A percentile compares a stretch with the other conserved stretches of the same genome.
These are phyloP conservation scores for Acanthurus tractus DNA, from an alignment of 2,797 vertebrate genomes.

Conservation along the genomic window DNA sequence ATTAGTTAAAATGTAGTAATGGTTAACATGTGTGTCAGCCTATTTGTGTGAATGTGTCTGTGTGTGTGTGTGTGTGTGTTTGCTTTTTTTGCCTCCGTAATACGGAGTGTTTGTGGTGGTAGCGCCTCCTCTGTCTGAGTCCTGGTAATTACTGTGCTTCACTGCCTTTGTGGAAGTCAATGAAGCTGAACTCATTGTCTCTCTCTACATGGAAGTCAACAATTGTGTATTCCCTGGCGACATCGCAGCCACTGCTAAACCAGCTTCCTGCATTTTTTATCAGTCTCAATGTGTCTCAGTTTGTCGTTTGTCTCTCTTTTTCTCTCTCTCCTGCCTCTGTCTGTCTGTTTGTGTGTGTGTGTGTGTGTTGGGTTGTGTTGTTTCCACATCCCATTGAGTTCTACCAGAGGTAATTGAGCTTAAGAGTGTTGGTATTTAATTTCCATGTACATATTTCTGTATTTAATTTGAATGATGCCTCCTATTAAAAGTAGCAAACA, in stretches of 20 bases:
- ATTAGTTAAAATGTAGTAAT: constrained; percentile 38
- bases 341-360: not conserved
- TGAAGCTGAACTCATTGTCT: constrained; percentile 85
- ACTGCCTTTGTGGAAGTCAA: constrained; percentile 79
- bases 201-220: constrained; percentile 81
- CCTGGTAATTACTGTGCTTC: constrained; percentile 82
- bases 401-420: constrained; percentile 68
- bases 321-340: not conserved
- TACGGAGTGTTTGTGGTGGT: constrained; percentile 51
- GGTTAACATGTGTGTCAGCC: constrained; percentile 28
- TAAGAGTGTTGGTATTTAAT: constrained; percentile 64
- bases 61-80: not conserved
- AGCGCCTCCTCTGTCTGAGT: constrained; percentile 73
- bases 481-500: constrained; percentile 55
- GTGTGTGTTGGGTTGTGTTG: constrained; percentile 31
- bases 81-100: constrained; percentile 20
- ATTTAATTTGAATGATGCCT: constrained; percentile 61
- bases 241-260: constrained; percentile 70
- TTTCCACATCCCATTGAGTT: constrained; percentile 61
- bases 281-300: constrained; percentile 62
- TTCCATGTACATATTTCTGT: constrained; percentile 64
- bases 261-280: constrained; percentile 75
- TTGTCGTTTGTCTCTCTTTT: constrained; percentile 58
- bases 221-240: constrained; percentile 80
- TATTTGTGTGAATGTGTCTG: constrained; percentile 6